phyloP scores from a whole-genome alignment of 2,113 vertebrate species.

The Notothenia rossii region DNA sequence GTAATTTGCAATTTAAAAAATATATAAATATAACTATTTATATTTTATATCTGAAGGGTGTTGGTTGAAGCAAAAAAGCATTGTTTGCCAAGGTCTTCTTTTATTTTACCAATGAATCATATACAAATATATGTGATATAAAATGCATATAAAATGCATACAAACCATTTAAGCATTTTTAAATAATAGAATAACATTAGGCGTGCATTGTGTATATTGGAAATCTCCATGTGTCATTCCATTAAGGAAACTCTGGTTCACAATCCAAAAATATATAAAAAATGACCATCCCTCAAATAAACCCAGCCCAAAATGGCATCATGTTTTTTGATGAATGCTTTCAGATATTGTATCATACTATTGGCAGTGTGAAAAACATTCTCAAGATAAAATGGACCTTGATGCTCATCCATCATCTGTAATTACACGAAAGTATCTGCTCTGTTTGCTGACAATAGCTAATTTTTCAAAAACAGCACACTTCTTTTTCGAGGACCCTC shows the following conservation, averaged over 20 bases:
- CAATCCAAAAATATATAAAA: background rate
- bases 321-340: constrained; percentile 25
- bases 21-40: background rate
- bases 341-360: constrained; percentile 37
- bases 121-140: too few species aligned
- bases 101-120: too few species aligned
- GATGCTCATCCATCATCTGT: constrained; percentile 57
- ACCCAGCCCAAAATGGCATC: background rate
- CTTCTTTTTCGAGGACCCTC: constrained; percentile 48
- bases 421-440: constrained; percentile 47
- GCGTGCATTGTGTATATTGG: background rate
- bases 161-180: background rate
- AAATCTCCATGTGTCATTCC: background rate
- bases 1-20: background rate
- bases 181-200: background rate
- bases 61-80: background rate
- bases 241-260: background rate
- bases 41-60: background rate
- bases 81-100: background rate
- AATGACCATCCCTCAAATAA: background rate
- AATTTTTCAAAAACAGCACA: constrained; percentile 48
- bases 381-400: constrained; percentile 36
- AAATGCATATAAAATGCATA: background rate
- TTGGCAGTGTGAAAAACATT: constrained; percentile 22
- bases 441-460: constrained; percentile 60